Base-by-base conservation (phyloP, 2,888 invertebrate genomes). In the Phyllotreta striolata region DNA sequence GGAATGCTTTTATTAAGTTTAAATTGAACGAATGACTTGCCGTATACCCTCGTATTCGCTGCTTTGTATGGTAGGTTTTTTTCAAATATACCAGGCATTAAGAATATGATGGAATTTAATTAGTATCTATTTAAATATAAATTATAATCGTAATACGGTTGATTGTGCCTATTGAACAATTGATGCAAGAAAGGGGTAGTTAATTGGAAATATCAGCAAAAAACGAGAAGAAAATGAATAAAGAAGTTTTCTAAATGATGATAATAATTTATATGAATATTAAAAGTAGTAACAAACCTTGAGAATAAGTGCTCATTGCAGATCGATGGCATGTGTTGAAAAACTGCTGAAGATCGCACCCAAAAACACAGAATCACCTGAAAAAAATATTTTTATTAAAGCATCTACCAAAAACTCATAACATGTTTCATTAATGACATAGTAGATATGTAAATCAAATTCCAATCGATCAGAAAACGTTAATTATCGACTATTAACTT, bases 291-390 rank as follows among this genome's bases (percentile, higher is more conserved):
- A 49, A 59, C 80, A 63, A 80, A 81, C 80, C 80, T 80, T 80
- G 80, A 73, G 79, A 78, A 73, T 78, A 77, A 73, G 75, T 80
- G 79, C 79, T 79, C 74, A 76, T 77, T 74, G 75, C 76, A 75
- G 73, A 75, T 71, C 40, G 46, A 46, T 75, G 71, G 76, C 79
- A 80, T 79, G 78, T 78, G 79, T 78, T 77, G 74, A 66, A 65
- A 67, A 70, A 71, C 74, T 69, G 73, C 72, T 65, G 66, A 70
- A 65, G 71, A 66, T 68, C 9, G 68, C 66, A 71, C 73, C 74
- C 69, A 71, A 70, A 73, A 76, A 76, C 76, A 75, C 76, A 76
- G 78, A 80, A 79, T 80, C 80, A 80, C 79, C 80, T 80, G 75
- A 65, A 73, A 65, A 41, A 56, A 5, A 40, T 12, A 40, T 24